Evolutionary conservation across 1,140 invertebrate species (phyloP).

Genomic region (Oedothorax gibbosus): DNA sequence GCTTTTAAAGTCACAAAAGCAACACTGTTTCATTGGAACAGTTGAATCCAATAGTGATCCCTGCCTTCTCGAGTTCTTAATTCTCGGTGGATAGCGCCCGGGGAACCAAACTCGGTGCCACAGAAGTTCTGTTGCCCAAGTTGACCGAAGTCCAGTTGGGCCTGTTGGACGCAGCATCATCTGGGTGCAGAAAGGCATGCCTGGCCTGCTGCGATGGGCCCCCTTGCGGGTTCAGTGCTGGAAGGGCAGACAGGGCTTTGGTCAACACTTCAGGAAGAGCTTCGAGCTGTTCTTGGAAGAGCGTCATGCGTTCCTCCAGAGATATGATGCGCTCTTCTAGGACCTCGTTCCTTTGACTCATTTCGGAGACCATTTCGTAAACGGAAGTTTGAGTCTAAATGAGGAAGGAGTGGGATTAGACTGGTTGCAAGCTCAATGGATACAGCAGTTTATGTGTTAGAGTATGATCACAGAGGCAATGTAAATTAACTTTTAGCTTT

Average conservation of each 20-base stretch:
- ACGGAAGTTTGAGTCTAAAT: constrained; percentile 94
- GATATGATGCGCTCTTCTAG: constrained; percentile 87
- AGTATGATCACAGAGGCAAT: too few species aligned
- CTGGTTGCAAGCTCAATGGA: too few species aligned
- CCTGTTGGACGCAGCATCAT: constrained; percentile 63
- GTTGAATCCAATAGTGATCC: background rate
- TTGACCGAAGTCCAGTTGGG: constrained; percentile 63
- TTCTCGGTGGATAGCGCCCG: constrained; percentile 61
- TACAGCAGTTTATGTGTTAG: too few species aligned
- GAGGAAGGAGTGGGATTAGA: too few species aligned
- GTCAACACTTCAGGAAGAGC: constrained; percentile 60
- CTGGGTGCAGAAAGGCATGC: constrained; percentile 63
- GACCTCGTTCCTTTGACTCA: constrained; percentile 89
- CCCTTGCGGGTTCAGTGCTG: constrained; percentile 31
- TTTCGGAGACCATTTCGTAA: constrained; percentile 96
- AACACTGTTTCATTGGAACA: background rate
- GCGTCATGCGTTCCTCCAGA: constrained; percentile 77
- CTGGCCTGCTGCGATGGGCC: constrained; percentile 27
- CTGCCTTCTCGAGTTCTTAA: constrained; percentile 5
- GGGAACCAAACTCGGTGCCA: constrained; percentile 50
- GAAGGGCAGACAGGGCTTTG: constrained; percentile 43
- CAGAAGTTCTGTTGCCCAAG: constrained; percentile 39
- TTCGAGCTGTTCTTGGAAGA: constrained; percentile 64
- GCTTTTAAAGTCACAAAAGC: too few species aligned
- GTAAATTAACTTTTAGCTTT: too few species aligned